Percentiles rank a stretch among this genome's conserved stretches.
Conservation (phyloP, 2,113 vertebrate genomes). For the Lutjanus erythropterus region DNA sequence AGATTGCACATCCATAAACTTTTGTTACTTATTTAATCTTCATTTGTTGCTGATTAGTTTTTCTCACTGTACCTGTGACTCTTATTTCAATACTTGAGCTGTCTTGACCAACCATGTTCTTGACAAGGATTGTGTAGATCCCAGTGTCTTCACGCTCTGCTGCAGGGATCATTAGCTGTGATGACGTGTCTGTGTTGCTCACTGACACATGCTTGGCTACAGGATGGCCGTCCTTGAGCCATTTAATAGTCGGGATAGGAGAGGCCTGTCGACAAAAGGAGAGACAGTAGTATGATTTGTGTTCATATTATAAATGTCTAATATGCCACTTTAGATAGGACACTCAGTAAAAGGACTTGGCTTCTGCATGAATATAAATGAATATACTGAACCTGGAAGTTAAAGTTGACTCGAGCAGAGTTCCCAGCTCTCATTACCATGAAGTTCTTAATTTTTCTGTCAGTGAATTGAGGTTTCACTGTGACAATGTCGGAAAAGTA, state of each 20-base stretch:
- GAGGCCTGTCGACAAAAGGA: conserved; percentile 79
- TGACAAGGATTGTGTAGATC: conserved; percentile 85
- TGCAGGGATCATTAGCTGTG: conserved; percentile 85
- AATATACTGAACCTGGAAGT: conserved; percentile 86
- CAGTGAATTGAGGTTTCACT: conserved; percentile 88
- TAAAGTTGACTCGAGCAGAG: conserved; percentile 83
- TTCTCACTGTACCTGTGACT: conserved; percentile 85
- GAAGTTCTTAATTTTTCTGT: conserved; percentile 83
- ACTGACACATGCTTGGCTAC: conserved; percentile 78
- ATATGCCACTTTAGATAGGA: background rate
- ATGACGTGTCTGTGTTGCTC: conserved; percentile 80
- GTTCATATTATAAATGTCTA: background rate
- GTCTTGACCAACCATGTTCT: conserved; percentile 82
- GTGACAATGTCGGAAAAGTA: conserved; percentile 22
- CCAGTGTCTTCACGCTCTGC: conserved; percentile 85
- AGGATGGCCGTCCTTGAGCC: conserved; percentile 89
- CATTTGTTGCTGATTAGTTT: background rate
- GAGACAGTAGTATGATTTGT: background rate
- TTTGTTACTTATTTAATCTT: background rate
- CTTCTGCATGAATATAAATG: background rate
- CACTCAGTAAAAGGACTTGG: background rate
- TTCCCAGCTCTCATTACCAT: conserved; percentile 87
- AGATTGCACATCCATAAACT: background rate
- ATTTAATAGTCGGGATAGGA: conserved; percentile 85
- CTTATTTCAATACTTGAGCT: conserved; percentile 86